A percentile compares a stretch with the other conserved stretches of the same genome.
Evolutionary conservation across 2,888 invertebrate species (phyloP).

Genomic region (Ferrisia virgata): DNA sequence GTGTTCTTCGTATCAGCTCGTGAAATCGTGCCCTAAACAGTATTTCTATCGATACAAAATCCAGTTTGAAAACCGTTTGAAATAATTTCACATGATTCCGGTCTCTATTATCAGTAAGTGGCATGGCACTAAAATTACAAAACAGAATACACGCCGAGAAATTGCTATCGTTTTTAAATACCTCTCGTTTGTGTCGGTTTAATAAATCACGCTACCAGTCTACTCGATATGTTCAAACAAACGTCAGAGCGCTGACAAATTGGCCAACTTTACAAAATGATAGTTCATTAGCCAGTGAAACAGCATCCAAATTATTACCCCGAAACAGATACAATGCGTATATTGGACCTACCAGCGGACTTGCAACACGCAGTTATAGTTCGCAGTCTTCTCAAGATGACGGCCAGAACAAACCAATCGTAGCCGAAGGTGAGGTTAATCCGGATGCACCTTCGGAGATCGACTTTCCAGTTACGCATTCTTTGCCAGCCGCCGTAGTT

Average conservation of each 20-base stretch:
- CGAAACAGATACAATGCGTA: background rate
- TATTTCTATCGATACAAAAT: no score
- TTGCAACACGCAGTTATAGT: background rate
- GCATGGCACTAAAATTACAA: background rate
- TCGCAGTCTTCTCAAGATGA: background rate
- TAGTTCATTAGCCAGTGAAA: background rate
- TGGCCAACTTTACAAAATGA: background rate
- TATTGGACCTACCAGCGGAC: background rate
- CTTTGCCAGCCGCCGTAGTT: constrained; percentile 70
- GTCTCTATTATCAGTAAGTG: background rate
- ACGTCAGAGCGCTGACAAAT: background rate
- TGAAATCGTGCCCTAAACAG: no score
- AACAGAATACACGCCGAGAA: background rate
- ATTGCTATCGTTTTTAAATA: background rate
- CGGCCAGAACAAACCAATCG: background rate
- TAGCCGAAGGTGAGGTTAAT: background rate
- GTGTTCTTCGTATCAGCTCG: no score
- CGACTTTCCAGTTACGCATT: constrained; percentile 35
- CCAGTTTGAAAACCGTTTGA: no score
- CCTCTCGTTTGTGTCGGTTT: background rate
- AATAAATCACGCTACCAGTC: background rate
- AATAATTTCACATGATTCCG: background rate
- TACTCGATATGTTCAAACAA: background rate
- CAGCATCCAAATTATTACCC: background rate
- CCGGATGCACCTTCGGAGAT: background rate